Evolutionary conservation across 2,888 invertebrate species (phyloP), one percentile per base, ranked within the genome.

Genomic region (Gisinianus flammeolus): DNA sequence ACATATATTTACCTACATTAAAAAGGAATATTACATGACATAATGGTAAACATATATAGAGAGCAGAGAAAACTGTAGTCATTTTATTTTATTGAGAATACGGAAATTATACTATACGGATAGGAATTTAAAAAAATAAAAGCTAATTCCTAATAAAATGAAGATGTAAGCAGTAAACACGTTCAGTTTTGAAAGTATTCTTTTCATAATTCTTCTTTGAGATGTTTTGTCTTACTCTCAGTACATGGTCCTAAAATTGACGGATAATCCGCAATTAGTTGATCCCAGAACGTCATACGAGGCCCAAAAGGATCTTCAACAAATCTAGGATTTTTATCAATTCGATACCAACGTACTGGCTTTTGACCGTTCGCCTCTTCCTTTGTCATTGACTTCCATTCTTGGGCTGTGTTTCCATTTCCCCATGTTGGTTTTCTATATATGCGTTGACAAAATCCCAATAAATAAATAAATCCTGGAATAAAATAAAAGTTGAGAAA

Each of bases 251-350:
- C 10, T 16, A 30, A n/a, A 22, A 73, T 22, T 22, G 26, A 12
- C 16, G 28, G 31, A 62, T 73, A 30, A 1, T 58, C 22, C 1
- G 0, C 22, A 19, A 72, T 22, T 22, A 77, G 24, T 2, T 79
- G 77, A 69, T 83, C 82, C 83, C 83, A 83, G 58, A 83, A 83
- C 30, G 79, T 75, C 76, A 82, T 77, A 44, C 83, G 69, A 2
- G 79, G 68, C 16, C 69, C 66, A 69, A 82, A 83, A 16, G 67
- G 62, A 26, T 74, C 35, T 3, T 78, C 78, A 28, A 81, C 80
- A 6, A 77, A 33, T 26, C 79, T 24, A 2, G 81, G 68, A 64
- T 77, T 74, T 10, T 79, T 44, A 71, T 83, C 81, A 35, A 83
- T 77, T 28, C 73, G 70, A 33, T 73, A 83, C 82, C 82, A 83